Conservation (phyloP, 1,140 invertebrate genomes). For the Protaetia brevitarsis region DNA sequence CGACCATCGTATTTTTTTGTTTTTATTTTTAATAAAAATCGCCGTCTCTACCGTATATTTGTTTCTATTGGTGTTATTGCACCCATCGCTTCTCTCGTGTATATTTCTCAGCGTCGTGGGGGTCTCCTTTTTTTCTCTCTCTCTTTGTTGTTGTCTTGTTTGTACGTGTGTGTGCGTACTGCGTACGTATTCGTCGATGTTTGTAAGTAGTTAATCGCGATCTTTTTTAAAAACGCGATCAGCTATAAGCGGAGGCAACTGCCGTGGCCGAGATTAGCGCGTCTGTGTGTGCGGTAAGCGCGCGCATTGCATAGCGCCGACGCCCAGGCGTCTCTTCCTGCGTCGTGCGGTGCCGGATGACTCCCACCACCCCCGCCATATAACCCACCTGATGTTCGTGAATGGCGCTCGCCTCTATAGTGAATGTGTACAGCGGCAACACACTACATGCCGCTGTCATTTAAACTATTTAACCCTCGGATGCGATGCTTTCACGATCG, state of each 20-base stretch:
- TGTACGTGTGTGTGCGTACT: neutral
- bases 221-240: slow-evolving; percentile 7
- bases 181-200: neutral
- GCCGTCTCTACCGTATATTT: neutral
- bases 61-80: neutral
- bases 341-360: neutral
- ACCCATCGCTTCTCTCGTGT: no score
- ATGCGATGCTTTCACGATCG: slow-evolving; percentile 12
- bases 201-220: slow-evolving; percentile 2
- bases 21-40: no score
- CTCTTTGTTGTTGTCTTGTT: neutral
- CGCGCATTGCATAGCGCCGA: slow-evolving; percentile 6
- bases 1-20: neutral
- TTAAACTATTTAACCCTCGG: slow-evolving; percentile 11
- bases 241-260: slow-evolving; percentile 1
- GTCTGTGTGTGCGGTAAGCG: neutral
- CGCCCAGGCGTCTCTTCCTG: slow-evolving; percentile 12
- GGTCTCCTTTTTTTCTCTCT: neutral
- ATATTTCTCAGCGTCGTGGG: neutral
- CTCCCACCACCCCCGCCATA: neutral
- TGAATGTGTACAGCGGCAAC: neutral
- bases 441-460: slow-evolving; percentile 10
- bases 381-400: slow-evolving; percentile 12
- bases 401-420: neutral
- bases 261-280: slow-evolving; percentile 11